Percentiles rank a stretch among this genome's conserved stretches.
phyloP scores from a whole-genome alignment of 64 coral and sea anemone genomes.

The Dendronephthya gigantea region DNA sequence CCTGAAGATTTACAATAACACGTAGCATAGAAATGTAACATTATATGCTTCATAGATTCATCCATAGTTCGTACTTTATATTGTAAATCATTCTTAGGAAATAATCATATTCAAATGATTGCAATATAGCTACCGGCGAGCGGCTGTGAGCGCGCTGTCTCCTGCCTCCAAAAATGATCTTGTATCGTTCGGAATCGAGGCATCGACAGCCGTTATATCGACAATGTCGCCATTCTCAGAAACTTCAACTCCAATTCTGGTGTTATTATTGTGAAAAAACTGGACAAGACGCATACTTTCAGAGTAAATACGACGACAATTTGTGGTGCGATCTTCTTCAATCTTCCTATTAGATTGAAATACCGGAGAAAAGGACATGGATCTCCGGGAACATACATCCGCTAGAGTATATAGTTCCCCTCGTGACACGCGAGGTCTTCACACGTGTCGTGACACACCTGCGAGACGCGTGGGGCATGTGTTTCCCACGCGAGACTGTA shows the following conservation, averaged over 20 bases:
- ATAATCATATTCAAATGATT: no score
- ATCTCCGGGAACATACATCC: not conserved
- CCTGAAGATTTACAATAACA: no score
- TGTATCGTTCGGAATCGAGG: constrained; percentile 64
- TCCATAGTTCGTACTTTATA: not conserved
- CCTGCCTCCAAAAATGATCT: constrained; percentile 60
- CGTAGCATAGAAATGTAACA: no score
- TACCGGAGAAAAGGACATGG: not conserved
- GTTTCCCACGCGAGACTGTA: not conserved
- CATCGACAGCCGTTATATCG: constrained; percentile 49
- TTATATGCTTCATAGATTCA: no score
- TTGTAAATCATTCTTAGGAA: no score
- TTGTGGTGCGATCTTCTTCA: no score
- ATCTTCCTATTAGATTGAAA: no score
- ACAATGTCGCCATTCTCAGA: constrained; percentile 63
- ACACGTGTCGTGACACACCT: not conserved
- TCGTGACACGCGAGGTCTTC: no score
- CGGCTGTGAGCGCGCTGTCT: constrained; percentile 6
- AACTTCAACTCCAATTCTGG: constrained; percentile 62
- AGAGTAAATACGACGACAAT: not conserved
- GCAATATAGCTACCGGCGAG: constrained; percentile 47
- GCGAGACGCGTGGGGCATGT: not conserved
- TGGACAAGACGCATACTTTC: constrained; percentile 70
- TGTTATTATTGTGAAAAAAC: constrained; percentile 44
- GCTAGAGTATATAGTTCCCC: no score